Evolutionary conservation across 2,888 invertebrate genomes (phyloP).

Genomic region (Tipula vernalis): DNA sequence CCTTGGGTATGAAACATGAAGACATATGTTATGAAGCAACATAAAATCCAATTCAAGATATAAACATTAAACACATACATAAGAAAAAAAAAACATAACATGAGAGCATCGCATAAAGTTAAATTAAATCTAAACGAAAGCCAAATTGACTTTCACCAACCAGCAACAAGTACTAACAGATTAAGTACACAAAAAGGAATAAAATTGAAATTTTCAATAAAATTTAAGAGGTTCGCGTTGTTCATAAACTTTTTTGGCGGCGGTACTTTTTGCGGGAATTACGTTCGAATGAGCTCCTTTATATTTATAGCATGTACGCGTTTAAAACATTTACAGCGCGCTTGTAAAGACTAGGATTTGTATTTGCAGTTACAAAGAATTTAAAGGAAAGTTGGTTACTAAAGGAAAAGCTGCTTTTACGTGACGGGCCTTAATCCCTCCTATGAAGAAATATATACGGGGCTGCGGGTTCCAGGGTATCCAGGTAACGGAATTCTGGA

Average conservation of each 20-base stretch:
- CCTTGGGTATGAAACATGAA: neutral
- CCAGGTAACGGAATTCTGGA: no score
- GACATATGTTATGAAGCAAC: neutral
- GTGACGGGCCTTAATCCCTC: no score
- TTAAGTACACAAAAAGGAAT: neutral
- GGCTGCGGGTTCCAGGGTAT: no score
- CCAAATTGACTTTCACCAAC: neutral
- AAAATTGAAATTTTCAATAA: neutral
- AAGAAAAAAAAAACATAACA: neutral
- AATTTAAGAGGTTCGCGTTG: neutral
- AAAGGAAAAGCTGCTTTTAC: no score
- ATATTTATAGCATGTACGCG: neutral
- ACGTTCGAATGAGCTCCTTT: neutral
- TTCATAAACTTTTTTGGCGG: neutral
- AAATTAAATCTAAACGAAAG: neutral
- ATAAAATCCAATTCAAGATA: neutral
- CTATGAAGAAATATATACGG: no score
- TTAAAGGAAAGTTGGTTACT: no score
- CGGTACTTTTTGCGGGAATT: neutral
- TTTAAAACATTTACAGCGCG: neutral
- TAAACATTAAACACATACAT: neutral
- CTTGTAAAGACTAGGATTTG: no score
- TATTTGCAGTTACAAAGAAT: no score
- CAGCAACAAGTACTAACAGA: neutral
- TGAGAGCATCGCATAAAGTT: neutral